Evolutionary conservation across 1,140 invertebrate genomes (phyloP), one percentile per base, ranked within the genome.

Genomic region (Eciton burchellii): DNA sequence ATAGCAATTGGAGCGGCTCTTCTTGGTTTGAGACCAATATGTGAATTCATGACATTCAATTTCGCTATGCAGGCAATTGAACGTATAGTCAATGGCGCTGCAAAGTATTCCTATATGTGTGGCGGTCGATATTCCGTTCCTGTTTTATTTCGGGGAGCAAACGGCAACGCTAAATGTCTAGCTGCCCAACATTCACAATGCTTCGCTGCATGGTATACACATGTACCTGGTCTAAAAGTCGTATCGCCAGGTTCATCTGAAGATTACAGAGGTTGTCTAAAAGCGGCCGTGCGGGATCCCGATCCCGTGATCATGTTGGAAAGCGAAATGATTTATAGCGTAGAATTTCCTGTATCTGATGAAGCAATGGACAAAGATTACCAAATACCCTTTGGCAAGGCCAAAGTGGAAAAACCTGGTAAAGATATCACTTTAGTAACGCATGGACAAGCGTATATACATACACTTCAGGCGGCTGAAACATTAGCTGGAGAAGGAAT

Each of bases 1-100:
- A 97, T 99, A 70, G 98, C 98, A 54, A 97, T 98, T 43, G 99
- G 99, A 76, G 97, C 99, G 86, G 99, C 98, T 0, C 97, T 99
- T 94, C 94, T 94, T 81, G 96, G n/a, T 19, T 89, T 97, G n/a
- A 92, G 94, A 83, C 96, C 96, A 24, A 95, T 97, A 81, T 96
- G 96, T 92, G 96, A 97, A 90, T 97, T 97, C 90, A 97, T 97
- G 97, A 97, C 97, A 12, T 97, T 96, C 87, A 97, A 97, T 91
- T 97, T 97, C 90, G 95, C 96, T 0, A 96, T 97, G 96, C 97
- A 97, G 94, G 96, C 96, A 29, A 97, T 97, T 77, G 97, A 97
- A 93, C 96, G 97, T 76, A 93, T 96, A 1, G 95, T 97, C 49
- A 97, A 97, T 90, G 96, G 95, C 8, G 97, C 97, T 66, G 96